Conservation (phyloP, 2,797 vertebrate genomes). For the Tamandua tetradactyla region DNA sequence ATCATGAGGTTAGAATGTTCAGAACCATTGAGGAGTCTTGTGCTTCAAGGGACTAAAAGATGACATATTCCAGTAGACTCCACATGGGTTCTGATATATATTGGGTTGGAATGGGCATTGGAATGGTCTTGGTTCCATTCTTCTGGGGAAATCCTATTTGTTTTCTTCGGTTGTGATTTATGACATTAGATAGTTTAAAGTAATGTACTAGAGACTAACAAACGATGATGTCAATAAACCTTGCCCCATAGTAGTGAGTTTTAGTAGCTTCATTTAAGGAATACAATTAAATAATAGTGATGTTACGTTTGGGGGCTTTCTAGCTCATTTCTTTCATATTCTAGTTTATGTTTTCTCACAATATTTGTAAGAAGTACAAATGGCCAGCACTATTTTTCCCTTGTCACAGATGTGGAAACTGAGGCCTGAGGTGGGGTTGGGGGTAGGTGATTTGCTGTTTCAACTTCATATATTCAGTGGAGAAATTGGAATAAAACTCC, state of each 20-base stretch:
- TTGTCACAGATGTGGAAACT: slow-evolving; percentile 13
- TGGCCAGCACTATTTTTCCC: not conserved
- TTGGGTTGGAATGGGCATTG: not conserved
- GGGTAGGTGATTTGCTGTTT: slow-evolving; percentile 22
- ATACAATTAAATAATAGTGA: not conserved
- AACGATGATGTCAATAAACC: not conserved
- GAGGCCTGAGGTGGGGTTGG: not conserved
- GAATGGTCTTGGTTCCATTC: not conserved
- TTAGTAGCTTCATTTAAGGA: slow-evolving; percentile 39
- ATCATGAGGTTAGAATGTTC: slow-evolving; percentile 61
- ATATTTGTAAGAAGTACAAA: not conserved
- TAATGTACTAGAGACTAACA: not conserved
- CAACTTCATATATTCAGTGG: not conserved
- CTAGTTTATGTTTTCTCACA: not conserved
- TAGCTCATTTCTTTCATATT: not conserved
- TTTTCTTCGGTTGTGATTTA: not conserved
- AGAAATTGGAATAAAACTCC: not conserved
- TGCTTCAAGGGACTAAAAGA: slow-evolving; percentile 3
- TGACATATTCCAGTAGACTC: not conserved
- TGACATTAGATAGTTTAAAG: not conserved
- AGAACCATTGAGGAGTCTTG: not conserved
- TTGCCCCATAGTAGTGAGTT: not conserved
- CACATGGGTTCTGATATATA: not conserved
- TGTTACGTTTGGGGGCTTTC: not conserved
- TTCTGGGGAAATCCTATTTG: not conserved